A percentile compares a stretch with the other conserved stretches of the same genome.
These are phyloP conservation scores for Marcusenius ussheri DNA, from an alignment of 2,113 vertebrate species.

Conservation along the genomic window DNA sequence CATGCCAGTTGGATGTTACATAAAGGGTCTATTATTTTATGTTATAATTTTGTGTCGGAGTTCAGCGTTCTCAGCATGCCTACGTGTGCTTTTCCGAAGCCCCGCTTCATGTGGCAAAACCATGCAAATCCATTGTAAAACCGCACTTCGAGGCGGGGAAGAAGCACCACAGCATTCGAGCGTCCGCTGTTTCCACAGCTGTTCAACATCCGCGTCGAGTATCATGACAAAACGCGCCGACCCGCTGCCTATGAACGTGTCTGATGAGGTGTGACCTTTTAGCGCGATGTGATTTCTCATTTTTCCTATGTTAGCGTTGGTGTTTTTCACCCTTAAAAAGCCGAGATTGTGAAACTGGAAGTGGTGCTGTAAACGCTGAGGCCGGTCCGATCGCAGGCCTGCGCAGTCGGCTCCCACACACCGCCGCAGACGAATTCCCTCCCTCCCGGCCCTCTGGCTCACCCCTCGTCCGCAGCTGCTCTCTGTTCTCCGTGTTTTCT, in stretches of 20 bases:
- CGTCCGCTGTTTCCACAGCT: conserved; percentile 11
- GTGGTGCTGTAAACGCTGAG: not conserved
- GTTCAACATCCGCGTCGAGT: not conserved
- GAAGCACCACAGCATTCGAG: not conserved
- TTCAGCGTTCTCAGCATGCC: not conserved
- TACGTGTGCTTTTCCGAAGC: not conserved
- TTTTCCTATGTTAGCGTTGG: not conserved
- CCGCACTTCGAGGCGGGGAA: conserved; percentile 1
- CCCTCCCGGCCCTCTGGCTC: not conserved
- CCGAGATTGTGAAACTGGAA: not conserved
- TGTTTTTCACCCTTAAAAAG: not conserved
- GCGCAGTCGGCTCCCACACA: not conserved
- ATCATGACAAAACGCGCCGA: not conserved
- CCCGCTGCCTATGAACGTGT: not conserved
- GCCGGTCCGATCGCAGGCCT: not conserved
- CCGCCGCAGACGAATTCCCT: not conserved
- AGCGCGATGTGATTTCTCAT: not conserved
- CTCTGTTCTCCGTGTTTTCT: conserved; percentile 9
- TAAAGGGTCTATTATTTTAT: conserved; percentile 11
- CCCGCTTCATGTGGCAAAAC: not conserved
- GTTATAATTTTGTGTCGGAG: not conserved
- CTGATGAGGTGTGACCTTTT: not conserved
- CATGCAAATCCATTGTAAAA: conserved; percentile 7
- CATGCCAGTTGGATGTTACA: conserved; percentile 7
- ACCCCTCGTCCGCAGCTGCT: conserved; percentile 12